Conservation (phyloP, 2,888 invertebrate genomes). For the Venusia cambrica region DNA sequence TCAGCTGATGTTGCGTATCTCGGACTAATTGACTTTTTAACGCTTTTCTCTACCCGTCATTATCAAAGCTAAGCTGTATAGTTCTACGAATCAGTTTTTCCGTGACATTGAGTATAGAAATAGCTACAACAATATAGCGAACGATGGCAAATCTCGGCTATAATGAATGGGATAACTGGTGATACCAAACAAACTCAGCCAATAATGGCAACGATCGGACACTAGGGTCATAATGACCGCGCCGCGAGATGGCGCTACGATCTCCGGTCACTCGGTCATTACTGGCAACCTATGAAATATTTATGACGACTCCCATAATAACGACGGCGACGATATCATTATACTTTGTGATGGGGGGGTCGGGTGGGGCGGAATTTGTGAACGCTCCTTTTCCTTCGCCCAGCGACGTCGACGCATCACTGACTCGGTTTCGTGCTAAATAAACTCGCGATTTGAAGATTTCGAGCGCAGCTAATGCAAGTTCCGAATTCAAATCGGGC, state of each 20-base stretch:
- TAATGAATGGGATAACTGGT: conserved; percentile 29
- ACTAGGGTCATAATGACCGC: conserved; percentile 17
- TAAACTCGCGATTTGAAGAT: conserved; percentile 40
- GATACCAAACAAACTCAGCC: conserved; percentile 27
- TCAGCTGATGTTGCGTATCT: too few relatives aligned
- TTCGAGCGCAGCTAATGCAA: conserved; percentile 29
- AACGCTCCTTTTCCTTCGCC: conserved; percentile 75
- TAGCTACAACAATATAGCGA: background rate
- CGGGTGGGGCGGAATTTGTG: conserved; percentile 79
- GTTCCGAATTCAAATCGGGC: conserved; percentile 32
- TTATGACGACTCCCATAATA: conserved; percentile 80
- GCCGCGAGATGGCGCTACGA: conserved; percentile 37
- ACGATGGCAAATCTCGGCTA: conserved; percentile 9
- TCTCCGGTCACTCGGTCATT: conserved; percentile 77
- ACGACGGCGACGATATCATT: conserved; percentile 80
- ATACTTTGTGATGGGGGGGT: conserved; percentile 82
- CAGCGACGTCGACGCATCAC: conserved; percentile 23
- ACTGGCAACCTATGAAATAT: conserved; percentile 80
- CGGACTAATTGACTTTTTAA: too few relatives aligned
- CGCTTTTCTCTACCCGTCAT: too few relatives aligned
- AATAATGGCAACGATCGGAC: conserved; percentile 20
- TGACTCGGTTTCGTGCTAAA: conserved; percentile 55
- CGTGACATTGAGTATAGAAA: background rate
- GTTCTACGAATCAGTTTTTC: too few relatives aligned
- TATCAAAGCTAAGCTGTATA: too few relatives aligned